A percentile compares a stretch with the other conserved stretches of the same genome.
phyloP scores from a whole-genome alignment of 2,797 vertebrate genomes.

The Enteromius argenteus region DNA sequence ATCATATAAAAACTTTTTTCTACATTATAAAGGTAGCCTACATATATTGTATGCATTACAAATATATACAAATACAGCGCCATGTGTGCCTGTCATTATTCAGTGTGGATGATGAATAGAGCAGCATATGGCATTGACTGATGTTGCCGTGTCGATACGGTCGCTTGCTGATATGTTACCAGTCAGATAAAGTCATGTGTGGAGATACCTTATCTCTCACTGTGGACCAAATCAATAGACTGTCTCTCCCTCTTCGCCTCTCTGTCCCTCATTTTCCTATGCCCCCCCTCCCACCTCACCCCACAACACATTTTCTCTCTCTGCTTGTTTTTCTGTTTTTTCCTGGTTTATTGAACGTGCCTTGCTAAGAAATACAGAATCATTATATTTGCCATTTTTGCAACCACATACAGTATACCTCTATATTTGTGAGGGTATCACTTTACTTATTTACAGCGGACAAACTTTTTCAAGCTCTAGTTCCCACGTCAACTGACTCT shows the following conservation, averaged over 20 bases:
- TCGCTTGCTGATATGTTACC: slow-evolving; percentile 64
- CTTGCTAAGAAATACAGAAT: background rate
- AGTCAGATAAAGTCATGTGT: slow-evolving; percentile 75
- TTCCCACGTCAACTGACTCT: slow-evolving; percentile 15
- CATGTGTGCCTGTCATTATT: slow-evolving; percentile 25
- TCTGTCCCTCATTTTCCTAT: slow-evolving; percentile 53
- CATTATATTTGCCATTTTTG: background rate
- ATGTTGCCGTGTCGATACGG: slow-evolving; percentile 51
- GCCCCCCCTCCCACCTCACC: background rate
- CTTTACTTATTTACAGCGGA: slow-evolving; percentile 13
- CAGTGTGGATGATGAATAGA: slow-evolving; percentile 11
- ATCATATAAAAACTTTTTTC: background rate
- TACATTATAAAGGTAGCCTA: background rate
- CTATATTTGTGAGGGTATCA: background rate
- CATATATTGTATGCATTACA: background rate
- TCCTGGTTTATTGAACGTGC: background rate
- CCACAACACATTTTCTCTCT: slow-evolving; percentile 1
- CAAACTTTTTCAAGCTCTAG: slow-evolving; percentile 59
- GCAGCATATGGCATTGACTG: slow-evolving; percentile 38
- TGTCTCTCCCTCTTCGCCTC: slow-evolving; percentile 72
- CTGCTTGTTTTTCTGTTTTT: slow-evolving; percentile 13
- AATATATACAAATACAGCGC: background rate
- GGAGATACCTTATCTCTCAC: slow-evolving; percentile 81
- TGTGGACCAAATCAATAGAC: slow-evolving; percentile 76
- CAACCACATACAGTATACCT: background rate